Evolutionary conservation across 2,797 vertebrate genomes (phyloP), one percentile per base, ranked within the genome.

Genomic region (Danio jaintianensis): DNA sequence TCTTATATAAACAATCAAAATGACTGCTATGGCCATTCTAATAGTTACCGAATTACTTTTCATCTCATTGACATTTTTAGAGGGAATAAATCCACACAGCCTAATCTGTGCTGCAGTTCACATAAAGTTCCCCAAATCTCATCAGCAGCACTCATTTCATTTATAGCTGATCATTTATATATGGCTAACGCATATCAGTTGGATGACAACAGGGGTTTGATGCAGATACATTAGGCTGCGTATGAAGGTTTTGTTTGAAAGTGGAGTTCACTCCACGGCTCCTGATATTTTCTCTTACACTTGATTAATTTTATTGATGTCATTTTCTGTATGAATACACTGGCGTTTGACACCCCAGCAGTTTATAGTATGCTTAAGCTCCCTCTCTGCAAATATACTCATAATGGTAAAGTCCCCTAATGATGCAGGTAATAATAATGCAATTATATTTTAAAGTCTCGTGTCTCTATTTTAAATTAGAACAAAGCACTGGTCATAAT

Each of bases 291-390:
- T 59, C 58, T 63, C 58, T 71, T 61, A 78, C 43, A 71, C 82
- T 38, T 66, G 68, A 82, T 80, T 63, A 59, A 70, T 84, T 79
- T 73, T 69, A 78, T 80, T 66, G 20, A 82, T 84, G 68, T 63
- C 15, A 69, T 68, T 66, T 67, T 83, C 79, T 20, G 53, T 22
- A 36, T 22, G 58, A 80, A 72, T 45, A 55, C 56, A 48, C 43
- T 29, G 20, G 43, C 4, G 6, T 29, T 29, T 80, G 80, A 66
- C 63, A 61, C 16, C 4, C 47, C 20, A 22, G 6, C 58, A 61
- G 16, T 8, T 55, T 79, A 52, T 61, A 63, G 43, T 52, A 58
- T 59, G 43, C 48, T 47, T 6, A 76, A 81, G 48, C 22, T 64
- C 47, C n/a, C n/a, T 68, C 36, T 16, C 20, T 29, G 62, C 48